Percentiles rank a stretch among this genome's conserved stretches.
Conservation (phyloP, 2,888 invertebrate species). For the Myopa tessellatipennis region DNA sequence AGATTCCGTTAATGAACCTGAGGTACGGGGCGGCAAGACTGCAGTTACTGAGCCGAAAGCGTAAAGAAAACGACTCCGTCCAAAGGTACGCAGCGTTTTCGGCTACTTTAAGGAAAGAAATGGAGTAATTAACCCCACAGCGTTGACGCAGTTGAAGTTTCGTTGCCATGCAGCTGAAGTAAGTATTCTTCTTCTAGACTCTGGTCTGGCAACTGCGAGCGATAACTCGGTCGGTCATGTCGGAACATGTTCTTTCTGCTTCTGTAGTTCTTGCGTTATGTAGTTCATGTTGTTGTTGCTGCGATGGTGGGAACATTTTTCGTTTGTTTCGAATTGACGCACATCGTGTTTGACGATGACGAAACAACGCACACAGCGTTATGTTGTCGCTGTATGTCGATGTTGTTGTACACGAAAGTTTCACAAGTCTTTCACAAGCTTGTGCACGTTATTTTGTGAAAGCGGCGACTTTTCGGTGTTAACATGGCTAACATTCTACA, state of each 20-base stretch:
- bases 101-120: no score
- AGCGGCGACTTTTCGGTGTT: slow-evolving; percentile 18
- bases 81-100: no score
- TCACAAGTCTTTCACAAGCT: slow-evolving; percentile 17
- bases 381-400: no score
- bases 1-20: slow-evolving; percentile 4
- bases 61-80: no score
- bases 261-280: slow-evolving; percentile 1
- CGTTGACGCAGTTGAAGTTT: slow-evolving; percentile 6
- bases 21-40: neutral
- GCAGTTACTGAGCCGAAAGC: no score
- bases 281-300: neutral
- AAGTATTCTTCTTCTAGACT: neutral
- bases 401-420: slow-evolving; percentile 3
- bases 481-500: neutral
- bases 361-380: no score
- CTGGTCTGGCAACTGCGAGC: slow-evolving; percentile 13
- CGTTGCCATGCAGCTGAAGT: slow-evolving; percentile 8
- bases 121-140: no score
- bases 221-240: neutral
- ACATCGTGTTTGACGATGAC: no score
- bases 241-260: slow-evolving; percentile 21
- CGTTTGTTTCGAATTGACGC: no score
- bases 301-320: no score
- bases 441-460: slow-evolving; percentile 32